Evolutionary conservation across 2,113 vertebrate genomes (phyloP).

Genomic region (Prolemur simus): DNA sequence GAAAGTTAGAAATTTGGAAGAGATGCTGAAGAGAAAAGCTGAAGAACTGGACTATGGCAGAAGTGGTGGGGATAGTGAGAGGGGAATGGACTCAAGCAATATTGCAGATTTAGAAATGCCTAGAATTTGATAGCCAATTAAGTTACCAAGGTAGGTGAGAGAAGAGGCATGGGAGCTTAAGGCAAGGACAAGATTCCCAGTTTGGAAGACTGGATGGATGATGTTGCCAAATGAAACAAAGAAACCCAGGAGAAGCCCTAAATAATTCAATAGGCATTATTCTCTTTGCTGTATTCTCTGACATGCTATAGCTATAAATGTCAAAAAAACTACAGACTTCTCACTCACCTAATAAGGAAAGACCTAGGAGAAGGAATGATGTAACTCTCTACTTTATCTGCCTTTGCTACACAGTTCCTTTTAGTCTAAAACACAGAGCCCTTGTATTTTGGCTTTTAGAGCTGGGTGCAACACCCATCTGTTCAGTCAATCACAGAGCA

Average conservation of each 20-base stretch:
- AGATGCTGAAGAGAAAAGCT: too few species aligned
- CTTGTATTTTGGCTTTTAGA: slow-evolving; percentile 40
- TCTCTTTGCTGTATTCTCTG: background rate
- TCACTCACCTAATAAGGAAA: background rate
- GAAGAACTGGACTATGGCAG: background rate
- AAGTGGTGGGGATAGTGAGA: background rate
- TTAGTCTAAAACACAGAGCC: slow-evolving; percentile 15
- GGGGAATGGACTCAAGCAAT: background rate
- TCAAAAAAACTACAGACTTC: background rate
- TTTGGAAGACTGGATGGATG: background rate
- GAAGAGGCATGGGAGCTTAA: background rate
- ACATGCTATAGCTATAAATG: background rate
- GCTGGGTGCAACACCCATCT: slow-evolving; percentile 61
- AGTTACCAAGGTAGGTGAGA: background rate
- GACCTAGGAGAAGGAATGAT: background rate
- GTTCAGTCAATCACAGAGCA: slow-evolving; percentile 58
- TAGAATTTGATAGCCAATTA: background rate
- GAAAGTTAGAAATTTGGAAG: background rate
- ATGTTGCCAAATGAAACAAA: background rate
- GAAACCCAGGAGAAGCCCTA: background rate
- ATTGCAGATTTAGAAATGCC: background rate
- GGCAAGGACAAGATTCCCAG: background rate
- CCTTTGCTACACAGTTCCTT: background rate
- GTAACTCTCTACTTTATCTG: background rate
- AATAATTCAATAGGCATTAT: background rate